Conservation (phyloP, 2,888 invertebrate species). For the Agriopis marginaria region DNA sequence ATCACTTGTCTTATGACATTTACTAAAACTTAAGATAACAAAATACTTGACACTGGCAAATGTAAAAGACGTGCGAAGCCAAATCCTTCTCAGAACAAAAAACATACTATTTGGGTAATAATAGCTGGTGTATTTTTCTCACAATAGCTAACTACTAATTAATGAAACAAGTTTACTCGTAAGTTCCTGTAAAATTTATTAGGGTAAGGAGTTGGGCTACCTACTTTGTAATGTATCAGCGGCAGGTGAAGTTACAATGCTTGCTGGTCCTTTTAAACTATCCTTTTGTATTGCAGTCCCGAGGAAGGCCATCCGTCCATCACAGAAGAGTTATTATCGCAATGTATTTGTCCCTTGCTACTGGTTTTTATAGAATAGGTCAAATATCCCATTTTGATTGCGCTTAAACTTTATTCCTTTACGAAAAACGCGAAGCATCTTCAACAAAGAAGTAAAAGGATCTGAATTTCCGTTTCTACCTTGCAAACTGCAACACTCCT, state of each 20-base stretch:
- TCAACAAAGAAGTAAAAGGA: slow-evolving; percentile 55
- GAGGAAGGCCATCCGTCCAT: slow-evolving; percentile 39
- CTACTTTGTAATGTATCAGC: slow-evolving; percentile 22
- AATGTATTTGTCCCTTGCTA: slow-evolving; percentile 60
- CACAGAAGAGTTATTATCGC: slow-evolving; percentile 55
- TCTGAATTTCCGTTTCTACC: slow-evolving; percentile 41
- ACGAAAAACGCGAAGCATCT: slow-evolving; percentile 41
- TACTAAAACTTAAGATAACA: no score
- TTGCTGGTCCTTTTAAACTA: slow-evolving; percentile 22
- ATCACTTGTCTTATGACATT: no score
- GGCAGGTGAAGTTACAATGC: slow-evolving; percentile 29
- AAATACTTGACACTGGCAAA: no score
- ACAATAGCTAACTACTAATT: neutral
- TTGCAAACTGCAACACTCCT: slow-evolving; percentile 32
- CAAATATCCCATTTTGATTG: slow-evolving; percentile 53
- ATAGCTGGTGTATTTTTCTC: neutral
- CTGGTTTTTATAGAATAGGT: slow-evolving; percentile 55
- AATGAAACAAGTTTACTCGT: neutral
- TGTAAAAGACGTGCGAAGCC: no score
- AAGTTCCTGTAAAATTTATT: slow-evolving; percentile 23
- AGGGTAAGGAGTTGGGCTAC: slow-evolving; percentile 10
- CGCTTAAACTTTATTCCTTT: slow-evolving; percentile 50
- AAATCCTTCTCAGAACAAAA: no score
- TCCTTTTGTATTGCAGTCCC: slow-evolving; percentile 35
- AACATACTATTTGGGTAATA: neutral